A percentile compares a stretch with the other conserved stretches of the same genome.
These are phyloP conservation scores for Saccopteryx leptura DNA, from an alignment of 2,113 vertebrate genomes.

Conservation along the genomic window DNA sequence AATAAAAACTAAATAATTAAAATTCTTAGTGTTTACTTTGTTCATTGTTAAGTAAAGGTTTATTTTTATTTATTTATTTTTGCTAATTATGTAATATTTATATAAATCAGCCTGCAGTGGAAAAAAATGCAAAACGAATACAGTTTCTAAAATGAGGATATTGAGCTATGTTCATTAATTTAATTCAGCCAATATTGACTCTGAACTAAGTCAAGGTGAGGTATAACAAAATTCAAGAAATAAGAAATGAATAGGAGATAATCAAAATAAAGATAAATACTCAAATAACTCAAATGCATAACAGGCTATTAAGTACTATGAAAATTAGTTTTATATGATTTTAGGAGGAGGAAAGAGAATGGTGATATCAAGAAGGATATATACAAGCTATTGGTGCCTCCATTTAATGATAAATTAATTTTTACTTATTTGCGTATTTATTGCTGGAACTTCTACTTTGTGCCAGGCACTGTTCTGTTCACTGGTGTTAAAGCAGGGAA, in stretches of 20 bases:
- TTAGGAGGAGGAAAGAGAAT: background rate
- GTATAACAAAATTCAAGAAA: background rate
- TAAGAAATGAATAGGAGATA: constrained; percentile 19
- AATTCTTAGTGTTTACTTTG: background rate
- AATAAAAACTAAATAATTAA: constrained; percentile 8
- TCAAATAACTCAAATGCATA: background rate
- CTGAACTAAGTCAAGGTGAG: background rate
- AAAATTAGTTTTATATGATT: background rate
- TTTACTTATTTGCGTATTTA: constrained; percentile 7
- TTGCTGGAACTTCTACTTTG: background rate
- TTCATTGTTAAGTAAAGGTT: background rate
- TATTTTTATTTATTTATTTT: too few relatives aligned
- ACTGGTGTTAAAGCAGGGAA: background rate
- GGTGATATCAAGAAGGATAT: background rate
- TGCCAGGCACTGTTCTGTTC: background rate
- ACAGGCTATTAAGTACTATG: background rate
- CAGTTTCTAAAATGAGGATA: background rate
- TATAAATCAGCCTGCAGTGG: background rate
- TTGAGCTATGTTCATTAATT: background rate
- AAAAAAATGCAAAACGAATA: background rate
- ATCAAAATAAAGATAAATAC: background rate
- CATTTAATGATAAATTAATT: constrained; percentile 7
- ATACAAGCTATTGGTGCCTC: background rate
- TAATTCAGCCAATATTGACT: background rate
- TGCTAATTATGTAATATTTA: background rate